A percentile compares a stretch with the other conserved stretches of the same genome.
These are phyloP conservation scores for Chionodraco myersi DNA, from an alignment of 2,113 vertebrate genomes.

Conservation along the genomic window DNA sequence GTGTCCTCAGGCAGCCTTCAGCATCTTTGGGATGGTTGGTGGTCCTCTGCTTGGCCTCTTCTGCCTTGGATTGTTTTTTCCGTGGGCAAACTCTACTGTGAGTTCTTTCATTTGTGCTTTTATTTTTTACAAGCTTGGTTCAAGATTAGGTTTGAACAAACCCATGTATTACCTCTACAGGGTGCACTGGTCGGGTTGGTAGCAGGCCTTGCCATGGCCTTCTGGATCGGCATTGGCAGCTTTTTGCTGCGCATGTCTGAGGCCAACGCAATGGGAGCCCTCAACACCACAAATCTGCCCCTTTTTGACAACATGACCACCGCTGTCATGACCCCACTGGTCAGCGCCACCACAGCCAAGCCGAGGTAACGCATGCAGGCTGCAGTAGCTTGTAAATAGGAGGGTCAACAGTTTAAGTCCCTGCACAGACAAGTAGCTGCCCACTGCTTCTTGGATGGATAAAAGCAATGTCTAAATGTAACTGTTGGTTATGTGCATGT, in stretches of 20 bases:
- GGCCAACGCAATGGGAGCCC: fast-evolving
- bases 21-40: constrained; percentile 98
- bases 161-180: constrained; percentile 68
- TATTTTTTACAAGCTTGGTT: too few relatives aligned
- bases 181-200: constrained; percentile 88
- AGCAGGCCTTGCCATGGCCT: constrained; percentile 91
- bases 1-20: constrained; percentile 89
- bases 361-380: constrained; percentile 70
- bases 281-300: constrained; percentile 70
- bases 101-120: constrained; percentile 67
- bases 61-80: constrained; percentile 96
- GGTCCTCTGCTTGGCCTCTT: constrained; percentile 94
- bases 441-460: too few relatives aligned
- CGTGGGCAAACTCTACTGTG: constrained; percentile 91
- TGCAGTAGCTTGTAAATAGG: not conserved
- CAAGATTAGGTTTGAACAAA: not conserved
- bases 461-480: too few relatives aligned
- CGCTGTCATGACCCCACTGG: constrained; percentile 69
- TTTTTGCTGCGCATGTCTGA: constrained; percentile 69
- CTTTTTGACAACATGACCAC: constrained; percentile 80
- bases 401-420: too few relatives aligned
- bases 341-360: constrained; percentile 53
- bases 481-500: too few relatives aligned
- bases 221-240: constrained; percentile 94
- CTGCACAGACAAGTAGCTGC: too few relatives aligned